A percentile compares a stretch with the other conserved stretches of the same genome.
phyloP scores from a whole-genome alignment of 2,888 invertebrate species.

The Folsomia candida region DNA sequence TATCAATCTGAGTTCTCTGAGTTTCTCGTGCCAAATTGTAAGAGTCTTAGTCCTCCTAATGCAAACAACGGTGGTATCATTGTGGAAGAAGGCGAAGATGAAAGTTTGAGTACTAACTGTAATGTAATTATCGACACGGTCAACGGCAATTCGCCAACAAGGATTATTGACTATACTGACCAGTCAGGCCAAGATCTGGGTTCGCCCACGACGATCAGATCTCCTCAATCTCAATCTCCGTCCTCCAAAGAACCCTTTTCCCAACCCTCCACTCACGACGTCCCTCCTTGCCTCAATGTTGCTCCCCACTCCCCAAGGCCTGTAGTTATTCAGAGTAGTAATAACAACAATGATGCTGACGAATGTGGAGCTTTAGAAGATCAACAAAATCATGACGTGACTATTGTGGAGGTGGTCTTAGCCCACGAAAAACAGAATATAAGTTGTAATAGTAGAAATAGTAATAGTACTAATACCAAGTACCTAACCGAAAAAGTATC shows the following conservation, averaged over 20 bases:
- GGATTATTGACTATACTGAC: no score
- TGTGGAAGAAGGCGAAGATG: neutral
- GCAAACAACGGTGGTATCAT: neutral
- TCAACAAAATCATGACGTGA: neutral
- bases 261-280: neutral
- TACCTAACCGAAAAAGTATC: neutral
- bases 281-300: neutral
- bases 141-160: neutral
- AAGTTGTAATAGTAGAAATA: neutral
- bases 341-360: no score
- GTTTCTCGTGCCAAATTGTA: conserved; percentile 31
- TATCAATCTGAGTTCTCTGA: conserved; percentile 37
- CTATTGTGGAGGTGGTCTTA: neutral
- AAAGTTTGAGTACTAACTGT: neutral
- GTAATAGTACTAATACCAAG: neutral
- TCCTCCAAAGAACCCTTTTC: neutral
- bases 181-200: neutral
- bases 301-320: neutral
- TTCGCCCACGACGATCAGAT: neutral
- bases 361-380: neutral
- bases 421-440: no score
- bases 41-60: conserved; percentile 8
- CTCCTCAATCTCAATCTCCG: neutral
- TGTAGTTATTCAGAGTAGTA: neutral
- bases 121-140: neutral